A percentile compares a stretch with the other conserved stretches of the same genome.
phyloP scores from a whole-genome alignment of 2,113 vertebrate species.

The Erpornis zantholeuca region DNA sequence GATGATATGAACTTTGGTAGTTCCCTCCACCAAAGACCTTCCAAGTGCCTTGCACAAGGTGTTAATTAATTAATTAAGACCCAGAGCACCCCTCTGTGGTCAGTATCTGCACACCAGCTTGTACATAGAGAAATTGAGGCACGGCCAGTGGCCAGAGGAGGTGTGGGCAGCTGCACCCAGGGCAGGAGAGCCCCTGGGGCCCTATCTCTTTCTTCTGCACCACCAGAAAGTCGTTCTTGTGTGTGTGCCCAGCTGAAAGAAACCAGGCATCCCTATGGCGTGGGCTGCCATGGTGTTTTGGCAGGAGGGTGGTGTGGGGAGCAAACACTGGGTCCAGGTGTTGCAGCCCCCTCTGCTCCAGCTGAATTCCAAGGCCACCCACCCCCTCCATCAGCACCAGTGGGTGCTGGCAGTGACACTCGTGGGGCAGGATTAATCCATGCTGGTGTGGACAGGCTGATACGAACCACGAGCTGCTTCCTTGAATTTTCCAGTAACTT shows the following conservation, averaged over 20 bases:
- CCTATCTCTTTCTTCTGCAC: not conserved
- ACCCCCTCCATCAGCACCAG: not conserved
- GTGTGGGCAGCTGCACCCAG: not conserved
- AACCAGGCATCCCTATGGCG: not conserved
- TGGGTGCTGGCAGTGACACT: accelerated
- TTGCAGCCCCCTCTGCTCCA: not conserved
- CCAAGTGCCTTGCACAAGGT: not conserved
- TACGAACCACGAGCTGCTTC: accelerated
- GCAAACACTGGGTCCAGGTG: not conserved
- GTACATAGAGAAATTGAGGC: not conserved
- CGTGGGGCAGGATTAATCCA: not conserved
- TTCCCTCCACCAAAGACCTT: not conserved
- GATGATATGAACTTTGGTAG: not conserved
- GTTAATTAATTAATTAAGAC: constrained; percentile 63
- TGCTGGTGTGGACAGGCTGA: accelerated
- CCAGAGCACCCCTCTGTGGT: constrained; percentile 55
- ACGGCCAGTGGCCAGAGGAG: accelerated
- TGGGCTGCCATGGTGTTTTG: accelerated
- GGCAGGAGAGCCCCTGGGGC: not conserved
- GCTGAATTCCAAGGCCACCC: not conserved
- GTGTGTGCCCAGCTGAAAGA: accelerated
- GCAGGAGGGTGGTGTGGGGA: not conserved
- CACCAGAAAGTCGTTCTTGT: accelerated
- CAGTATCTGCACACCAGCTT: not conserved
- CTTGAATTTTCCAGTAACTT: constrained; percentile 49